Evolutionary conservation across 2,888 invertebrate genomes (phyloP).

Genomic region (Apamea sordens): DNA sequence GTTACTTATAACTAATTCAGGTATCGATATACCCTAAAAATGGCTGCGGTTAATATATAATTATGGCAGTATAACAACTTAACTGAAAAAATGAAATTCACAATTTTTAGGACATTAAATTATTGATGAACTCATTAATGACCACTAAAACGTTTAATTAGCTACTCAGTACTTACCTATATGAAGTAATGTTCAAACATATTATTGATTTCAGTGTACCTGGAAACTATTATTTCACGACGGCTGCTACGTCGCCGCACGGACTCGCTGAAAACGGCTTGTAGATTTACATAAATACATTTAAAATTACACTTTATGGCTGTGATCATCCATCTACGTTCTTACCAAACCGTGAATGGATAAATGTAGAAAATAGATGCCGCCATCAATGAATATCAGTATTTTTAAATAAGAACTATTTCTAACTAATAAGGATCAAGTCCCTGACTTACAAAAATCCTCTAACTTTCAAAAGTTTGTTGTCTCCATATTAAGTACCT

Average conservation of each 20-base stretch:
- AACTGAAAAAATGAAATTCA: background rate
- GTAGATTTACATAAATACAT: slow-evolving; percentile 58
- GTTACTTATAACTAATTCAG: background rate
- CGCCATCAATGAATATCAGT: background rate
- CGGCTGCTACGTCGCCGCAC: slow-evolving; percentile 76
- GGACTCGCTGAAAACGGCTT: slow-evolving; percentile 81
- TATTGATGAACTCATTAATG: background rate
- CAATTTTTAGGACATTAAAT: background rate
- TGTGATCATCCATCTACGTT: slow-evolving; percentile 58
- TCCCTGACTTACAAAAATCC: background rate
- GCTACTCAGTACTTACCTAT: too few relatives aligned
- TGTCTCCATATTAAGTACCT: background rate
- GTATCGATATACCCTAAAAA: background rate
- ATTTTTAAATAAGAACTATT: slow-evolving; percentile 1
- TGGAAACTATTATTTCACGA: slow-evolving; percentile 83
- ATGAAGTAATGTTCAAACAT: slow-evolving; percentile 25
- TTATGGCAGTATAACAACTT: background rate
- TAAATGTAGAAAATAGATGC: slow-evolving; percentile 17
- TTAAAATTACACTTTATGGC: slow-evolving; percentile 50
- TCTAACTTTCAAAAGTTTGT: background rate
- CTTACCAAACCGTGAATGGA: slow-evolving; percentile 18
- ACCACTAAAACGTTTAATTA: background rate
- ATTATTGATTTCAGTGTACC: slow-evolving; percentile 73
- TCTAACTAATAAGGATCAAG: background rate
- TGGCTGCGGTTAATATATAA: background rate